phyloP scores from a whole-genome alignment of 2,888 invertebrate genomes.

The Yponomeuta evonymella region DNA sequence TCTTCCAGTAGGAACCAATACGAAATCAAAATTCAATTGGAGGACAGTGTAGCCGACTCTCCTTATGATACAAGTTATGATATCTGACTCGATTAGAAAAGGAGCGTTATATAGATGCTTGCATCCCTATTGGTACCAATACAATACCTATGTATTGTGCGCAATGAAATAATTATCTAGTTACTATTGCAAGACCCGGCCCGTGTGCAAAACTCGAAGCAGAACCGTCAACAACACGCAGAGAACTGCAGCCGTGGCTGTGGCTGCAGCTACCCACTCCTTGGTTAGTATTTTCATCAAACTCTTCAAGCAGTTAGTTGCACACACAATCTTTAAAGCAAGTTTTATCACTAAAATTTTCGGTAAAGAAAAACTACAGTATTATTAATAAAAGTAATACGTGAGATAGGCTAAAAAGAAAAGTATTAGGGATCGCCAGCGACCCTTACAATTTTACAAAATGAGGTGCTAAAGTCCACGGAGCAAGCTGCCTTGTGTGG shows the following conservation, averaged over 20 bases:
- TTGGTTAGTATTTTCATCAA: constrained; percentile 63
- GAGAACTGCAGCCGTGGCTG: background rate
- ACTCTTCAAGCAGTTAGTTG: constrained; percentile 70
- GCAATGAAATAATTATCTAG: constrained; percentile 41
- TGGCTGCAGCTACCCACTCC: constrained; percentile 50
- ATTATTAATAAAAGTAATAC: constrained; percentile 57
- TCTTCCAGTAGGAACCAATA: background rate
- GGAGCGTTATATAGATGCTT: background rate
- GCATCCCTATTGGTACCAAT: background rate
- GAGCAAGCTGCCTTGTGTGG: constrained; percentile 30
- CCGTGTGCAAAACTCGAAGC: constrained; percentile 31
- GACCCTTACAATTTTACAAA: constrained; percentile 53
- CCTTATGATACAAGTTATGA: background rate
- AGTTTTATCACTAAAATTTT: constrained; percentile 47
- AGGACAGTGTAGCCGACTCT: background rate
- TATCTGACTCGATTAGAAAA: background rate
- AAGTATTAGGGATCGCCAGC: constrained; percentile 71
- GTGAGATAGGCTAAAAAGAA: constrained; percentile 53
- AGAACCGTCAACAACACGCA: background rate
- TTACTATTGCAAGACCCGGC: constrained; percentile 71
- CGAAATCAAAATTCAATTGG: background rate
- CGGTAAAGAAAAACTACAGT: constrained; percentile 48
- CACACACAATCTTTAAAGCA: constrained; percentile 27
- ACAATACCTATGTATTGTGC: constrained; percentile 39
- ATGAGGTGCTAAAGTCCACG: constrained; percentile 68